Percentiles rank a stretch among this genome's conserved stretches.
Evolutionary conservation across 2,797 vertebrate genomes (phyloP).

Genomic region (Falco columbarius): DNA sequence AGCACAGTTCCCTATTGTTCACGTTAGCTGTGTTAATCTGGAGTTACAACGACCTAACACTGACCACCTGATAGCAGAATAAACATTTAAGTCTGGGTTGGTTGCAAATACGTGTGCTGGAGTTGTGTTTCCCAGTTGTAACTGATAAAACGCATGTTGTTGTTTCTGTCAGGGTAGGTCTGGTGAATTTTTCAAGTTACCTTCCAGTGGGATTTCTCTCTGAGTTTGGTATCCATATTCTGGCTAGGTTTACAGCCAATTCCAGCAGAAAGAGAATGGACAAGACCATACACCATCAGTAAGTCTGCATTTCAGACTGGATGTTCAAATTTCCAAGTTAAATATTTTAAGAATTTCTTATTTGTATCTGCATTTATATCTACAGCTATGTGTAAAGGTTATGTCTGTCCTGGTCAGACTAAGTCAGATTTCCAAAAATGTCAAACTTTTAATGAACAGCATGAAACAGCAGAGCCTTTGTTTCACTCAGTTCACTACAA

Average conservation of each 20-base stretch:
- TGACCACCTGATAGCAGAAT: not conserved
- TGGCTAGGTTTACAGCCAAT: not conserved
- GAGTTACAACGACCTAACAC: not conserved
- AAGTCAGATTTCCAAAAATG: not conserved
- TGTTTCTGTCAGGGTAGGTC: not conserved
- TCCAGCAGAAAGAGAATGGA: not conserved
- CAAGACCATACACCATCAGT: not conserved
- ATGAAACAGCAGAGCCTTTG: conserved; percentile 24
- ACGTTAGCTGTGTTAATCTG: not conserved
- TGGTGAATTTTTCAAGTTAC: not conserved
- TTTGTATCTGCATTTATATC: not conserved
- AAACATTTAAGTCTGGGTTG: conserved; percentile 15
- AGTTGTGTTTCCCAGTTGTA: not conserved
- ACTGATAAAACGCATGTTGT: not conserved
- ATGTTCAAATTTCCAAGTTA: not conserved
- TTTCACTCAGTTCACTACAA: not conserved
- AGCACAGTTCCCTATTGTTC: not conserved
- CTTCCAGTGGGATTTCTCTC: not conserved
- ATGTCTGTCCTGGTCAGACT: not conserved
- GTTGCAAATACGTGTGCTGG: not conserved
- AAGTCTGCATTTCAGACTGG: not conserved
- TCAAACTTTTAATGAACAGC: not conserved
- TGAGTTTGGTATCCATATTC: not conserved
- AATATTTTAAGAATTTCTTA: not conserved
- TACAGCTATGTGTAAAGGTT: not conserved